Evolutionary conservation across 2,113 vertebrate species (phyloP).

Genomic region (Martes martes): DNA sequence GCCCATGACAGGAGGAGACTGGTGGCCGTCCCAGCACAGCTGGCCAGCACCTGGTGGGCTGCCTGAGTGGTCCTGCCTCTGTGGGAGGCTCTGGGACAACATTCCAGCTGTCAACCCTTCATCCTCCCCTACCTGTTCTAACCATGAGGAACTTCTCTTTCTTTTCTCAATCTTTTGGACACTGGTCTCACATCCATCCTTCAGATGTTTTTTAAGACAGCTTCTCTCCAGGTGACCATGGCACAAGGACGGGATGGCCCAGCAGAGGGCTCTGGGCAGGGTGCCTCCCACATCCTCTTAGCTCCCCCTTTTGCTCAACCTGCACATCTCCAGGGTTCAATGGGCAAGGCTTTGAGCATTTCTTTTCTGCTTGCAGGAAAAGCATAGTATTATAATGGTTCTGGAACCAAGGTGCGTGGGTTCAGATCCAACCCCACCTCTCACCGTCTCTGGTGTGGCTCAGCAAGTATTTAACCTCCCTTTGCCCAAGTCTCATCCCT

Average conservation of each 20-base stretch:
- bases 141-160: background rate
- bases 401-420: background rate
- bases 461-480: background rate
- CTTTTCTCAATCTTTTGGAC: background rate
- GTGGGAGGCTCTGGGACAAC: background rate
- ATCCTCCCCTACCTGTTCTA: background rate
- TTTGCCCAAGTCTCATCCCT: background rate
- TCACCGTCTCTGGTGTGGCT: background rate
- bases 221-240: background rate
- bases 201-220: background rate
- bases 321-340: background rate
- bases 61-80: too few relatives aligned
- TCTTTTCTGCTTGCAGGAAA: background rate
- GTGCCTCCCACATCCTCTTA: background rate
- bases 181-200: background rate
- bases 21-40: background rate
- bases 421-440: background rate
- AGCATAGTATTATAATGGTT: background rate
- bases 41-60: background rate
- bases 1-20: background rate
- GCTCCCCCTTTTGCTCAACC: too few relatives aligned
- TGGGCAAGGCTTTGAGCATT: background rate
- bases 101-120: background rate
- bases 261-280: background rate
- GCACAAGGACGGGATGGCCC: background rate